Evolutionary conservation across 2,888 invertebrate species (phyloP), one percentile per base, ranked within the genome.

Genomic region (Cryptocephalus moraei): DNA sequence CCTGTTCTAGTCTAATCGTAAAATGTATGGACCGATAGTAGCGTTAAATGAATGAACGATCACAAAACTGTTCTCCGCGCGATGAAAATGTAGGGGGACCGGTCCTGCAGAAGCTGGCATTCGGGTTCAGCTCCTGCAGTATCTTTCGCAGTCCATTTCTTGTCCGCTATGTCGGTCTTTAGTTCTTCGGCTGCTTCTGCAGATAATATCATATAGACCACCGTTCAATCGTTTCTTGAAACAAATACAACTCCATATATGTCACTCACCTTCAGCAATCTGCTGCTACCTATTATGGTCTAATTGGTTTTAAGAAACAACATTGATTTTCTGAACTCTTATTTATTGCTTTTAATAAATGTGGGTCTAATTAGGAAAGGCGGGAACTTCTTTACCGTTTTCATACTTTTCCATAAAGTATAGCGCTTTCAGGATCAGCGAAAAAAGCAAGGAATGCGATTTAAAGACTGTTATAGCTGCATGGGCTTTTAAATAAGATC

Each of bases 241-340:
- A 70, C 68, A 70, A 70, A 70, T 69, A 64, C 69, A 66, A 62
- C 61, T 63, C 69, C 69, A 62, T 69, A 69, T 69, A 70, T 64
- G 68, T 66, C 65, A 66, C 64, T 64, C 66, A 65, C 66, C 67
- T 69, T 66, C 68, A 64, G 64, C 67, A 67, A 68, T 68, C 67
- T 64, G 64, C 68, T 63, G 62, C 66, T 67, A 64, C 70, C 70
- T 66, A 69, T 70, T 71, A 71, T 69, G 70, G 70, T 68, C 69
- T 71, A 71, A 71, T 71, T 69, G 70, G 67, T 70, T 71, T 70
- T 67, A 62, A 68, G 70, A 70, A 70, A 65, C 62, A 66, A 68
- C 68, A 68, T 69, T 68, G 68, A 69, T 69, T 69, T 68, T 69
- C 64, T 62, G 64, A 62, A 65, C 62, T 64, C 58, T 62, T 64